Base-by-base conservation (phyloP, 2,113 vertebrate genomes). In the Pogona vitticeps region DNA sequence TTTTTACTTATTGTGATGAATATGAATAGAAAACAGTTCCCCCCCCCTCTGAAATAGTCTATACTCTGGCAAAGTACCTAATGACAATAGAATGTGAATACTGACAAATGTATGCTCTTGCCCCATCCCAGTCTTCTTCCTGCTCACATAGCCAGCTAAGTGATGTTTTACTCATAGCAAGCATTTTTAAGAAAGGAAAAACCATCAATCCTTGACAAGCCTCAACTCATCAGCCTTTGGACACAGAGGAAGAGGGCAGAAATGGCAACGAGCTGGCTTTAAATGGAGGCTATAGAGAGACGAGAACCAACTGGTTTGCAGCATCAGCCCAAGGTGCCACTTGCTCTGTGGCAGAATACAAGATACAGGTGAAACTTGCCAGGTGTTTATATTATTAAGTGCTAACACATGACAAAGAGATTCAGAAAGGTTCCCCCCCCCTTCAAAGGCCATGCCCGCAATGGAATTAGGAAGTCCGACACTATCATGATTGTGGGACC, bases 1-100 rank as follows among this genome's bases (percentile, higher is more conserved):
- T 75, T 90, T 90, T 38, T 86, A 87, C 83, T 89, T 79, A 33
- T 23, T 83, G 86, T 23, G 75, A 83, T 90, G 72, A 91, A 88
- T 83, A 87, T 1, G 56, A 76, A 73, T 33, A 68, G 1, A 72
- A 84, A 85, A 38, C 13, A 79, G 33, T 76, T n/a, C n/a, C n/a
- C 79, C 68, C 76, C 83, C 15, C 3, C 81, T n/a, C 86, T 81
- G 84, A 85, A 91, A 80, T 82, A 56, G 52, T 87, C 73, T 90
- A 76, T 76, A 82, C 89, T 40, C 88, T 87, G 72, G 1, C 17
- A 88, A 73, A 20, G 42, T 86, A 63, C 33, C 3, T 4, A 83
- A 78, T 77, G 87, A 90, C 88, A 91, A 59, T 33, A 21, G 59
- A 76, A 75, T 1, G 8, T 84, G 76, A 1, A 3, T 76, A 88